Percentiles rank a stretch among this genome's conserved stretches.
Evolutionary conservation across 35 echinoderm and acorn worm species (phyloP).

Genomic region (Lytechinus pictus): DNA sequence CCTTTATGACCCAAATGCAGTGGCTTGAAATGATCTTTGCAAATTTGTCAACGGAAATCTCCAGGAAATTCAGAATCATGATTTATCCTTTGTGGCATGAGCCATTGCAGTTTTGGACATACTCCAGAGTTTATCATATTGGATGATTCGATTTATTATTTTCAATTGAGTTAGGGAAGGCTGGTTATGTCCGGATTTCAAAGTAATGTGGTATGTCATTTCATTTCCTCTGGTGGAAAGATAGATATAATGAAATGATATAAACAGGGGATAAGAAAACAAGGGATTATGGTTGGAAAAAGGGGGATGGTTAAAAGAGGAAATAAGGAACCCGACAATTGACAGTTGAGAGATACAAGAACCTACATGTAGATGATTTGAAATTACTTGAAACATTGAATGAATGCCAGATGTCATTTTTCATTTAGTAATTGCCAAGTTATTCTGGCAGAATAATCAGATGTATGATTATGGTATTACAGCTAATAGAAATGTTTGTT

Average conservation of each 20-base stretch:
- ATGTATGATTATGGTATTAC: too few relatives aligned
- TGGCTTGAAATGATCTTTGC: neutral
- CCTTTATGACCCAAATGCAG: neutral
- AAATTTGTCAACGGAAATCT: neutral
- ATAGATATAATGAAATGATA: neutral
- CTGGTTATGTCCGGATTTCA: neutral
- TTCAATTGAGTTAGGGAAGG: neutral
- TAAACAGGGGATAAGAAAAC: neutral
- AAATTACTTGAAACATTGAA: neutral
- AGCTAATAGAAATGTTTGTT: too few relatives aligned
- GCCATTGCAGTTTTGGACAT: neutral
- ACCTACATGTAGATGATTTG: neutral
- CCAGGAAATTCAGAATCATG: neutral
- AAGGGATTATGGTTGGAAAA: neutral
- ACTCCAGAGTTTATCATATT: neutral
- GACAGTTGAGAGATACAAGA: neutral
- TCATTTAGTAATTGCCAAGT: neutral
- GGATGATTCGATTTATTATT: neutral
- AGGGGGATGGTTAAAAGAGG: neutral
- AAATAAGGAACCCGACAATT: neutral
- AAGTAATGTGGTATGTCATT: neutral
- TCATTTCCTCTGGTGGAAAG: neutral
- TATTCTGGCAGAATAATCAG: neutral
- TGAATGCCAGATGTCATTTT: conserved; percentile 11
- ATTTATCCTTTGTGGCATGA: neutral